These are phyloP conservation scores for Dermatemys mawii DNA, from an alignment of 2,113 vertebrate genomes.

Conservation along the genomic window DNA sequence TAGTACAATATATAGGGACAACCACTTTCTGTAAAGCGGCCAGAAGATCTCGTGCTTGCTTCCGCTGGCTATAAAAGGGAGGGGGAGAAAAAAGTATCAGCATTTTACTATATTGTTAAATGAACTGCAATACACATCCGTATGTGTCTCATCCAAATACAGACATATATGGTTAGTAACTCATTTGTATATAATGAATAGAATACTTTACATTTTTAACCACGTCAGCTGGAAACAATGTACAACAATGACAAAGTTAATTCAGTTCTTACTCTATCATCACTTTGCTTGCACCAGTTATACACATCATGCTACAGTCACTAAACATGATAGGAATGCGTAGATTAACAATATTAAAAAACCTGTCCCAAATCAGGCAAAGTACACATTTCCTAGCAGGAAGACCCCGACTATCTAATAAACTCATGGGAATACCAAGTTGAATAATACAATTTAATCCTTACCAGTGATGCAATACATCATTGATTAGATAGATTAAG, in stretches of 20 bases:
- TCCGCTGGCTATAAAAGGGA: constrained; percentile 87
- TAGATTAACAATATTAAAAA: background rate
- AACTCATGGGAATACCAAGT: background rate
- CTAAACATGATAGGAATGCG: accelerated
- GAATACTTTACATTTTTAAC: accelerated
- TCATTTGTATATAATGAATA: background rate
- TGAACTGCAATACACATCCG: accelerated
- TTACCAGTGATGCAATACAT: constrained; percentile 97
- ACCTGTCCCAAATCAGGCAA: background rate
- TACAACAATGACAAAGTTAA: background rate
- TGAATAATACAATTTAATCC: accelerated
- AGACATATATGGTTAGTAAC: background rate
- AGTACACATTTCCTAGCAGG: accelerated
- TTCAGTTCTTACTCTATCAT: background rate
- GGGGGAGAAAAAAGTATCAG: constrained; percentile 7
- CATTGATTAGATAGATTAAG: constrained; percentile 97
- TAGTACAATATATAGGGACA: constrained; percentile 98
- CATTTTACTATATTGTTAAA: accelerated
- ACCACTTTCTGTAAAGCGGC: constrained; percentile 98
- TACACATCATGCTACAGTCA: background rate
- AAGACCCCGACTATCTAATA: background rate
- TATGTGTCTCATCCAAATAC: background rate
- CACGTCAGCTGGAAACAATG: background rate
- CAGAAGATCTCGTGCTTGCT: constrained; percentile 94
- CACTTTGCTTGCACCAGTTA: background rate